A percentile compares a stretch with the other conserved stretches of the same genome.
Conservation (phyloP, 2,888 invertebrate genomes). For the Polyploca ridens region DNA sequence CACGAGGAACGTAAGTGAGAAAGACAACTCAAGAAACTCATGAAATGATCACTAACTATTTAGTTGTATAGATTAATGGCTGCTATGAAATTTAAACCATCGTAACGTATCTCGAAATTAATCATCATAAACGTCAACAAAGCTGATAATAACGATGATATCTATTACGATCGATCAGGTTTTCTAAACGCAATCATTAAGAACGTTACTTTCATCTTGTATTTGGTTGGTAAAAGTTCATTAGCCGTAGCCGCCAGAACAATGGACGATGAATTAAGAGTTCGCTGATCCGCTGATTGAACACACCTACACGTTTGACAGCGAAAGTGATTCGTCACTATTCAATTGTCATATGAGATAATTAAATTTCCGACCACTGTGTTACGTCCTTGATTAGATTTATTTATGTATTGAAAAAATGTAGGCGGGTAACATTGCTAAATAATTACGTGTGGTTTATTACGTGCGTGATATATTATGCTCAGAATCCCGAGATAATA, state of each 20-base stretch:
- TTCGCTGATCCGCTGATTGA: conserved; percentile 59
- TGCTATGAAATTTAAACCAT: conserved; percentile 1
- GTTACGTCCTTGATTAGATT: conserved; percentile 45
- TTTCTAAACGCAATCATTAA: conserved; percentile 62
- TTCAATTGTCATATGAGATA: conserved; percentile 51
- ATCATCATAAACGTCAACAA: conserved; percentile 11
- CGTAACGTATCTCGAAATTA: conserved; percentile 6
- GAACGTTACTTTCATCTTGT: conserved; percentile 61
- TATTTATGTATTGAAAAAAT: background rate
- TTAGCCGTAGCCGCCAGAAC: conserved; percentile 61
- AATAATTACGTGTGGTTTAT: background rate
- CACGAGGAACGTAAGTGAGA: background rate
- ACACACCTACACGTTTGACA: conserved; percentile 56
- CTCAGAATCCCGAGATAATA: background rate
- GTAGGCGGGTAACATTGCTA: conserved; percentile 1
- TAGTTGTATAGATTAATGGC: background rate
- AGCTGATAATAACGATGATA: conserved; percentile 44
- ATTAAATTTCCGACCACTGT: conserved; percentile 59
- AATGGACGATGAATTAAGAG: conserved; percentile 58
- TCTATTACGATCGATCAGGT: conserved; percentile 55
- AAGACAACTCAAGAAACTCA: background rate
- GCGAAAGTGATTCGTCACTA: conserved; percentile 66
- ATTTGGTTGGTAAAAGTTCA: conserved; percentile 67
- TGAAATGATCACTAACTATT: background rate
- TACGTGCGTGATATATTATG: conserved; percentile 1